phyloP scores from a whole-genome alignment of 2,113 vertebrate species.

The Motacilla alba region DNA sequence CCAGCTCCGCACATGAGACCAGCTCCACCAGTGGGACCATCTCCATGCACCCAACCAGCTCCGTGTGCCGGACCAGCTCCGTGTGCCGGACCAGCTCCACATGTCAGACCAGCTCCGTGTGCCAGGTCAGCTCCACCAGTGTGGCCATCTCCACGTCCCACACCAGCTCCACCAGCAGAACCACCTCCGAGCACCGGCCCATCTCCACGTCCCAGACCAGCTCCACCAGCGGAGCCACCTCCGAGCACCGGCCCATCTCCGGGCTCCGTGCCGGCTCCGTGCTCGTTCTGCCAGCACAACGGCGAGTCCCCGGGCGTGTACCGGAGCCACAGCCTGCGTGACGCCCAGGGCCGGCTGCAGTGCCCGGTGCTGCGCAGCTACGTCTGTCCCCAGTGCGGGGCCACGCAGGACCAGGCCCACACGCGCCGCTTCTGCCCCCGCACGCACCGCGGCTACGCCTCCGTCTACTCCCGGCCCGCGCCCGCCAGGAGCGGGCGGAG shows the following conservation, averaged over 20 bases:
- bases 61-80: too few species aligned
- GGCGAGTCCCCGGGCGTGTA: background rate
- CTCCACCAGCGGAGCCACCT: too few species aligned
- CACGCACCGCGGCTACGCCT: background rate
- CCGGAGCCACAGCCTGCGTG: background rate
- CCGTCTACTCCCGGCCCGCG: background rate
- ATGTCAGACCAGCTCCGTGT: accelerated
- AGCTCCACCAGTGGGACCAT: too few species aligned
- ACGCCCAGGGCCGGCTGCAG: background rate
- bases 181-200: too few species aligned
- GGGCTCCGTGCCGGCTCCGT: accelerated
- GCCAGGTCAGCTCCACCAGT: too few species aligned
- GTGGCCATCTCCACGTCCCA: too few species aligned
- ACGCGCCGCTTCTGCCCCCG: background rate
- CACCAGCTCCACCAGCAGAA: too few species aligned
- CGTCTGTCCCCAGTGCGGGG: background rate
- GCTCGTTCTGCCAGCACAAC: background rate
- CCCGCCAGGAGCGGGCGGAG: background rate
- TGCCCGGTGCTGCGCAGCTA: background rate
- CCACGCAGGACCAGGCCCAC: background rate
- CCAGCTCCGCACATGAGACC: accelerated
- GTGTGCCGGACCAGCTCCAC: too few species aligned
- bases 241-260: too few species aligned
- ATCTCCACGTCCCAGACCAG: too few species aligned
- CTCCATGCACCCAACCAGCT: background rate